A percentile compares a stretch with the other conserved stretches of the same genome.
phyloP scores from a whole-genome alignment of 2,888 invertebrate species.

The Candidula unifasciata region DNA sequence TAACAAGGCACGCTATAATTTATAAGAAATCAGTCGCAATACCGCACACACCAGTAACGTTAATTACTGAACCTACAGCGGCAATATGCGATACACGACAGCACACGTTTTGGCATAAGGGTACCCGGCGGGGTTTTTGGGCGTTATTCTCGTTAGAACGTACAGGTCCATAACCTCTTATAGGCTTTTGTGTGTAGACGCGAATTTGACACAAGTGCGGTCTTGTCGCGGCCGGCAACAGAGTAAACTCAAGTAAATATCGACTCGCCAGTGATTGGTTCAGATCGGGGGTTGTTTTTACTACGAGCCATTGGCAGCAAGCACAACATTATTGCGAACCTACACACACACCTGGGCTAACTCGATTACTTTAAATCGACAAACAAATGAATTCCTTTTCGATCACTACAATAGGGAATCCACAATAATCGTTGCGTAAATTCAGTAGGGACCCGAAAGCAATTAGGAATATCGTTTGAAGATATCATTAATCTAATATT shows the following conservation, averaged over 20 bases:
- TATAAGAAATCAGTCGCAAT: too few species aligned
- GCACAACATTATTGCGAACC: slow-evolving; percentile 47
- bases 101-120: not conserved
- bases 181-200: too few species aligned
- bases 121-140: not conserved
- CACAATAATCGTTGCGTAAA: too few species aligned
- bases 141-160: too few species aligned
- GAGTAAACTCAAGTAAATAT: slow-evolving; percentile 69
- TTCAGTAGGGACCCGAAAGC: too few species aligned
- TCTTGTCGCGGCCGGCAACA: slow-evolving; percentile 62
- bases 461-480: too few species aligned
- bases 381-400: not conserved
- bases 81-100: not conserved
- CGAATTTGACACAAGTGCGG: not conserved
- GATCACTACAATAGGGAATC: too few species aligned
- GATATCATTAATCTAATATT: too few species aligned
- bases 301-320: slow-evolving; percentile 58
- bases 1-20: too few species aligned
- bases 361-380: not conserved
- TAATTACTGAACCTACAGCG: not conserved
- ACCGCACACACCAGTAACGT: too few species aligned
- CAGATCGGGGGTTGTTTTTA: slow-evolving; percentile 52
- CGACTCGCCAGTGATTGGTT: slow-evolving; percentile 48
- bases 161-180: too few species aligned
- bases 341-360: not conserved